Evolutionary conservation across 2,113 vertebrate species (phyloP), one percentile per base, ranked within the genome.

Genomic region (Dendrocopos noguchii): DNA sequence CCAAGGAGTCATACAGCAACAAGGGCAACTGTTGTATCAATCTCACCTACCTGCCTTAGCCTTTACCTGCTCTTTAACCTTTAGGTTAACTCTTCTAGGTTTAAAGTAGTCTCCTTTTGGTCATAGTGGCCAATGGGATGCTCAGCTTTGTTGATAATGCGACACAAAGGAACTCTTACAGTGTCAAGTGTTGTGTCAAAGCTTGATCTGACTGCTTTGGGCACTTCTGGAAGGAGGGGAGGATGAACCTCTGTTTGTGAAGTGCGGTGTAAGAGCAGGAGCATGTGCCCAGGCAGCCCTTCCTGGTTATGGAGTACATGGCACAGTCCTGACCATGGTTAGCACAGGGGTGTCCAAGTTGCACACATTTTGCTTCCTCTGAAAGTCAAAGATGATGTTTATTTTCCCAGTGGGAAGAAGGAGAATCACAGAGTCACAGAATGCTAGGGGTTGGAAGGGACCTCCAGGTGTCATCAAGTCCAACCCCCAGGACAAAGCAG

Each of bases 331-430:
- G 46, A 15, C 16, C 10, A 2, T 1, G 1, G 2, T 27, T 47
- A 71, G 22, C 29, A 36, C 1, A 0, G 19, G 10, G 2, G 0
- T 27, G 9, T 46, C 21, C 0, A 0, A 33, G 11, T 5, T 72
- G 15, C 33, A 39, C 5, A 1, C 0, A 0, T 15, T 34, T 65
- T 87, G 4, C 46, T 74, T 16, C 21, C 46, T 42, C 19, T 44
- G n/a, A 42, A 66, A 83, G 60, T 18, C n/a, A 29, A 85, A 34
- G 1, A 2, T 70, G 56, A 24, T 73, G 25, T 10, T 76, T 4
- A 1, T 82, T 91, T 87, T 70, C 22, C 27, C 2, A 4, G 22
- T 11, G 17, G 20, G 12, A 66, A n/a, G 25, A 78, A 25, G 42
- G 9, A 63, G 70, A 57, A 52, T 52, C 50, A 52, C 12, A 52